Percentiles rank a stretch among this genome's conserved stretches.
phyloP scores from a whole-genome alignment of 2,888 invertebrate genomes.

The Melangyna quadrimaculata region DNA sequence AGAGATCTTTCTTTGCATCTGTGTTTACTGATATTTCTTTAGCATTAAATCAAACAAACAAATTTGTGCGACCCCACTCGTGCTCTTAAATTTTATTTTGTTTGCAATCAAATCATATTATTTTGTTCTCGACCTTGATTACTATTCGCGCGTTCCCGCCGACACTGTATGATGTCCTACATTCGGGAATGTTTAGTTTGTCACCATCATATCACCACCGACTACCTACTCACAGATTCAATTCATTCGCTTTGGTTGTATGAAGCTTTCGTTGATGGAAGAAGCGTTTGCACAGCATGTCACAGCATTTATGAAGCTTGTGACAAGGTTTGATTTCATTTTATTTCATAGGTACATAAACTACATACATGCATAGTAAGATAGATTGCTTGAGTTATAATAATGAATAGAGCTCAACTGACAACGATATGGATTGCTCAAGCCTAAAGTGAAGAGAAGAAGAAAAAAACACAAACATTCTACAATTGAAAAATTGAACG shows the following conservation, averaged over 20 bases:
- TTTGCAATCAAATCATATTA: slow-evolving; percentile 63
- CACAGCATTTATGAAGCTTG: slow-evolving; percentile 49
- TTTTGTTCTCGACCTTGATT: slow-evolving; percentile 68
- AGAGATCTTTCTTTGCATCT: fast-evolving
- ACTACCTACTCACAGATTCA: slow-evolving; percentile 29
- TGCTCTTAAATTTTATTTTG: slow-evolving; percentile 6
- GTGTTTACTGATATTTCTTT: not conserved
- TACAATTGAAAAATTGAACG: slow-evolving; percentile 71
- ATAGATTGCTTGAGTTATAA: not conserved
- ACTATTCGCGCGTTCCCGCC: slow-evolving; percentile 59
- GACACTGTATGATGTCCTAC: slow-evolving; percentile 66
- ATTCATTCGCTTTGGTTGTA: slow-evolving; percentile 39
- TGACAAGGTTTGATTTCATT: slow-evolving; percentile 64
- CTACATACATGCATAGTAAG: too few relatives aligned
- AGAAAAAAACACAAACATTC: not conserved
- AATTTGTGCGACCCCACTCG: not conserved
- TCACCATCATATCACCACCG: slow-evolving; percentile 10
- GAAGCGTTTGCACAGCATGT: slow-evolving; percentile 50
- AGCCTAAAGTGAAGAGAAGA: slow-evolving; percentile 54
- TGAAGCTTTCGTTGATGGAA: not conserved
- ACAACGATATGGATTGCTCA: slow-evolving; percentile 19
- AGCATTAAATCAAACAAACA: not conserved
- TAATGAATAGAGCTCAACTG: slow-evolving; percentile 11
- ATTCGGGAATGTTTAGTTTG: slow-evolving; percentile 58
- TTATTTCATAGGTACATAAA: not conserved